A percentile compares a stretch with the other conserved stretches of the same genome.
phyloP scores from a whole-genome alignment of 2,113 vertebrate species.

The Ptilorrhoa leucosticta region DNA sequence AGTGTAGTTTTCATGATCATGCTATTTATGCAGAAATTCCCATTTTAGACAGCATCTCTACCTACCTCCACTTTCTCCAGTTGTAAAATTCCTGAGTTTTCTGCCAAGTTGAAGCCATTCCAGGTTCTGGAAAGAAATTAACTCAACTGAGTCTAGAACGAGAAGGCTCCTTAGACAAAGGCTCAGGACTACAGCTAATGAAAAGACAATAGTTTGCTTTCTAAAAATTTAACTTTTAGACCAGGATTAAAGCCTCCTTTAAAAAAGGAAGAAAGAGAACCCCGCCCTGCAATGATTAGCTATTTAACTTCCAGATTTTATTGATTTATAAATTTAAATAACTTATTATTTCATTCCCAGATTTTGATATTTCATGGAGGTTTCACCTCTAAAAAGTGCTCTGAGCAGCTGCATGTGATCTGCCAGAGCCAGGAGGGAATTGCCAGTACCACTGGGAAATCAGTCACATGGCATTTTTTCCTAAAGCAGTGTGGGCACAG shows the following conservation, averaged over 20 bases:
- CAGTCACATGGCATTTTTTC: not conserved
- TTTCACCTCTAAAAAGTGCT: not conserved
- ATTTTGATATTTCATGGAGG: not conserved
- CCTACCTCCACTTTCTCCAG: constrained; percentile 70
- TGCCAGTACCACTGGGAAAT: not conserved
- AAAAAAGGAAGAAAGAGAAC: not conserved
- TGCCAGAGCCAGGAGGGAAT: not conserved
- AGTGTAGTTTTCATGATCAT: not conserved
- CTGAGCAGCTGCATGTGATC: not conserved
- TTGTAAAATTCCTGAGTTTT: constrained; percentile 57
- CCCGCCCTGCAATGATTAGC: not conserved
- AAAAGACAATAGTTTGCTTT: not conserved
- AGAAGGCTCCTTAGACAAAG: not conserved
- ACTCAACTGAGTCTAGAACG: not conserved
- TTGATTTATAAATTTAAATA: not conserved
- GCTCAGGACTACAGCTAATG: not conserved
- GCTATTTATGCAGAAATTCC: not conserved
- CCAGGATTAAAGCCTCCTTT: not conserved
- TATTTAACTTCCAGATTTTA: not conserved
- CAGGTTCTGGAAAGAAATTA: not conserved
- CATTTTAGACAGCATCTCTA: not conserved
- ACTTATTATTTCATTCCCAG: not conserved
- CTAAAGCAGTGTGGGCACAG: not conserved
- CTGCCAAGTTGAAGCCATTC: constrained; percentile 62
- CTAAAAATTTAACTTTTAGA: not conserved